Evolutionary conservation across 2,113 vertebrate genomes (phyloP).

Genomic region (Callipepla californica): DNA sequence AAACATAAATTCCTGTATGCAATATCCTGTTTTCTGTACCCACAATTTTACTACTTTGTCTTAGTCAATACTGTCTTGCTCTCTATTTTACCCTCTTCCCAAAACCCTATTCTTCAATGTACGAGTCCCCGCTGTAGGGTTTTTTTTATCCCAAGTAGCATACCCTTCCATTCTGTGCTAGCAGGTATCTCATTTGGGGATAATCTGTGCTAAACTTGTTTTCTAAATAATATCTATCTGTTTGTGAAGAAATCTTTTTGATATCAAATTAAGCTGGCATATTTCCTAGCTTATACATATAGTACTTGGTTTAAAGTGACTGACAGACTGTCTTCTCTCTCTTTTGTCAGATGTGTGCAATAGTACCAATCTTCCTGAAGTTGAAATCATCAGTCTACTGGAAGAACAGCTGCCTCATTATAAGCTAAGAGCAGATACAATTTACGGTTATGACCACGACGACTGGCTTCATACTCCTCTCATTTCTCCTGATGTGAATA

Average conservation of each 20-base stretch:
- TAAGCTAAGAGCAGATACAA: conserved; percentile 95
- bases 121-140: background rate
- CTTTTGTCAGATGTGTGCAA: conserved; percentile 94
- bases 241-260: background rate
- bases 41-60: background rate
- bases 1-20: background rate
- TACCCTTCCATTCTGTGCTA: background rate
- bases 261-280: background rate
- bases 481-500: conserved; percentile 86
- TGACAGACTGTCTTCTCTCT: background rate
- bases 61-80: background rate
- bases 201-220: too few species aligned
- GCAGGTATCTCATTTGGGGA: too few species aligned
- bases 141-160: background rate
- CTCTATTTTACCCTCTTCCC: background rate
- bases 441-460: conserved; percentile 97
- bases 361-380: conserved; percentile 96
- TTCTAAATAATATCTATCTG: background rate
- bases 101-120: background rate
- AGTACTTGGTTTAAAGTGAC: background rate
- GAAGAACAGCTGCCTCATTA: conserved; percentile 98
- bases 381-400: conserved; percentile 98
- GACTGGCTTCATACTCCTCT: conserved; percentile 98
- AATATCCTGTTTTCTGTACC: background rate
- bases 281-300: background rate